These are phyloP conservation scores for Chironomus tentans DNA, from an alignment of 2,888 invertebrate species.

Conservation along the genomic window DNA sequence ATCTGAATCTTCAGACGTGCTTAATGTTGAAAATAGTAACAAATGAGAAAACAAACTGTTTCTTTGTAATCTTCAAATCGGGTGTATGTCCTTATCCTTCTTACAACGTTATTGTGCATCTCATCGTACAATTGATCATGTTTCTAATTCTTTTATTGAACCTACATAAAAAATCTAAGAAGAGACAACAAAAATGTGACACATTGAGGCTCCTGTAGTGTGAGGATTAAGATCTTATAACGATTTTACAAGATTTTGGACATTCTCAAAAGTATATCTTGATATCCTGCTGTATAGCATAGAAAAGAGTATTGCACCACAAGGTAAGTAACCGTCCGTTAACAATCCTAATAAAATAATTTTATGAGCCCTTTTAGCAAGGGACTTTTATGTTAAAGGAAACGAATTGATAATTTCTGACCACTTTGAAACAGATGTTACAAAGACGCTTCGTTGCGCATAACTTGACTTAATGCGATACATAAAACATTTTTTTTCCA, in stretches of 20 bases:
- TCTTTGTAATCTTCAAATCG: conserved; percentile 9
- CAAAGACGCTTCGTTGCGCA: conserved; percentile 11
- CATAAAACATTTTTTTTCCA: background rate
- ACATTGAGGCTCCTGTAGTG: too few relatives aligned
- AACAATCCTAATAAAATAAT: conserved; percentile 9
- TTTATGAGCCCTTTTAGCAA: background rate
- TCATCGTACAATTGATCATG: too few relatives aligned
- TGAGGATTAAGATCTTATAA: conserved; percentile 16
- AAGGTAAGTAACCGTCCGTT: background rate
- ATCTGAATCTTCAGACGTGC: conserved; percentile 1
- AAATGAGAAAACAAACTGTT: conserved; percentile 1
- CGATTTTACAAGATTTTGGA: conserved; percentile 16
- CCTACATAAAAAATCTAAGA: too few relatives aligned
- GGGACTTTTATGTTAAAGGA: background rate
- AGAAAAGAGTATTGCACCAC: background rate
- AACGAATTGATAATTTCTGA: conserved; percentile 24
- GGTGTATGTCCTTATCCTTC: conserved; percentile 19
- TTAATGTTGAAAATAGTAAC: background rate
- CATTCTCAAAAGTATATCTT: conserved; percentile 1
- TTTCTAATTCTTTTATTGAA: too few relatives aligned
- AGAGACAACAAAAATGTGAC: too few relatives aligned
- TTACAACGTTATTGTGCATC: too few relatives aligned
- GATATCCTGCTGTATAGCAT: background rate
- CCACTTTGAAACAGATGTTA: conserved; percentile 25
- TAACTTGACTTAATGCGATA: background rate